Base-by-base conservation (phyloP, 2,888 invertebrate species). In the Cryptosula pallasiana region DNA sequence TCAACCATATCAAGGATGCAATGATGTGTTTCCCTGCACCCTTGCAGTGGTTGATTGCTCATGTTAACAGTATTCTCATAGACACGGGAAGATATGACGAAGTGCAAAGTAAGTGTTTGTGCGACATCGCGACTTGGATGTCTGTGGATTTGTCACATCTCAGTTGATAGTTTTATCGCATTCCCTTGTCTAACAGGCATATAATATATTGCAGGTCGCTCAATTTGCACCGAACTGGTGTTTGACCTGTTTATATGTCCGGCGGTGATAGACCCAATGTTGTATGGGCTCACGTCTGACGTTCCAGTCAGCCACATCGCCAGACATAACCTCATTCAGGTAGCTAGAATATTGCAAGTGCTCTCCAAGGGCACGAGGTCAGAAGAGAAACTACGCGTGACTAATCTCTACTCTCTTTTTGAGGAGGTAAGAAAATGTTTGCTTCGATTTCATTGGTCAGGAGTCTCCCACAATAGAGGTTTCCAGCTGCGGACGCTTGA, bases 231-330 rank as follows among this genome's bases (percentile, higher is more conserved):
- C 0, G 97, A 99, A 82, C 87, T 99, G 73, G 91, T 98, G 34
- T 91, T 98, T 82, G 93, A 93, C 13, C 90, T 92, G 82, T 95
- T 96, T 82, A 91, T 99, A 74, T 98, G 97, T 81, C 96, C 96
- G 1, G 97, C 96, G 0, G 93, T 99, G 72, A 92, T 95, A 70
- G 94, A 94, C 87, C 98, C 98, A 0, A 97, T 97, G 83, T 91
- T 94, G 0, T 91, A 94, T 84, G 97, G 96, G 23, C 92, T 98
- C 72, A 87, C 87, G 1, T 92, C 92, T 1, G 96, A 96, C 81
- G 91, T 93, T 0, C 93, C 95, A 5, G 92, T 98, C 72, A 93
- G 93, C 57, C 91, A 93, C 80, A 90, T 94, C 73, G 94, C 95
- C 2, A 87, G 95, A 54, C 95, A 94, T 85, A 98, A 88, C 81